Evolutionary conservation across 2,797 vertebrate genomes (phyloP).

Genomic region (Falco cherrug): DNA sequence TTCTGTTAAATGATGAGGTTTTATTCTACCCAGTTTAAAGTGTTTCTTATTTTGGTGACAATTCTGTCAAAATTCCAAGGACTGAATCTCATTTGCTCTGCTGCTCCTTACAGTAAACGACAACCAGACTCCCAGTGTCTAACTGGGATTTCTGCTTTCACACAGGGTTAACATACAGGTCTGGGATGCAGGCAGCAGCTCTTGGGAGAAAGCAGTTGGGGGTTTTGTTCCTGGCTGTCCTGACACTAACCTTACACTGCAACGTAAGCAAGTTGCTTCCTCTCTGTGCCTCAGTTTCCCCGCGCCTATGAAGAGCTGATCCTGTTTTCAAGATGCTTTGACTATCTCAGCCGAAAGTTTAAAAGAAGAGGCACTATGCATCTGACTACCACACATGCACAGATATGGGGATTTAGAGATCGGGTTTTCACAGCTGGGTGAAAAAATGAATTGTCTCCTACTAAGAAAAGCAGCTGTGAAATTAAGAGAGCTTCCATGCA

Average conservation of each 20-base stretch:
- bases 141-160: neutral
- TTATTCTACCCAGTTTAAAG: neutral
- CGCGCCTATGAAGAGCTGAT: neutral
- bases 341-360: neutral
- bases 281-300: neutral
- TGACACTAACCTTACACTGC: neutral
- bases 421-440: neutral
- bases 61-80: constrained; percentile 25
- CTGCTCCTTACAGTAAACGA: neutral
- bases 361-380: neutral
- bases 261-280: neutral
- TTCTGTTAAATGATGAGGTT: neutral
- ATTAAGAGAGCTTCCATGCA: neutral
- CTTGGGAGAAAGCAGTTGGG: neutral
- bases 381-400: neutral
- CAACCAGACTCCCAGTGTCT: neutral
- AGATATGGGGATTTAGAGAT: neutral
- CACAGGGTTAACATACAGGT: neutral
- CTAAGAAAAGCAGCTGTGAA: neutral
- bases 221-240: neutral
- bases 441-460: neutral
- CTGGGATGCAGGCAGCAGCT: neutral
- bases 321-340: neutral
- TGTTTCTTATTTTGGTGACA: constrained; percentile 19
- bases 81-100: neutral